A percentile compares a stretch with the other conserved stretches of the same genome.
These are phyloP conservation scores for Drosophila watanabei DNA, from an alignment of 1,140 invertebrate genomes.

Conservation along the genomic window DNA sequence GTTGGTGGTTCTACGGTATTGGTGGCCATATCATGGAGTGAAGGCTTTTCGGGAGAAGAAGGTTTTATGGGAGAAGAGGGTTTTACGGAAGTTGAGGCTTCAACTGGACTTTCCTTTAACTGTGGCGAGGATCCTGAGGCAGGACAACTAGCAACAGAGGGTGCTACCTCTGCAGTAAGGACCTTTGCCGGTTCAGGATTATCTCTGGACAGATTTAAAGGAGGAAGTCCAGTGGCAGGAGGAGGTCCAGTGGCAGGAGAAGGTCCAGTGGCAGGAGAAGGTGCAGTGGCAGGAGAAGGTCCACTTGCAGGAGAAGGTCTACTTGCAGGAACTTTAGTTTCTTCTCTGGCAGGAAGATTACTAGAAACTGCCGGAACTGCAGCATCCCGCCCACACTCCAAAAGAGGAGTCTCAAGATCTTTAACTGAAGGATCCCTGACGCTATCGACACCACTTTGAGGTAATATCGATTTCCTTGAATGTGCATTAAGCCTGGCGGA, in stretches of 20 bases:
- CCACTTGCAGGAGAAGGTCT: background rate
- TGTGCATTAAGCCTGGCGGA: background rate
- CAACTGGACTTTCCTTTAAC: background rate
- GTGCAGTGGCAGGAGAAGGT: no score
- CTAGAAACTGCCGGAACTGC: background rate
- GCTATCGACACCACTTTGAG: background rate
- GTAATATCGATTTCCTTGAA: background rate
- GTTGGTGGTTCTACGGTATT: conserved; percentile 28
- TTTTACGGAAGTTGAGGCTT: no score
- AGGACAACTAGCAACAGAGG: background rate
- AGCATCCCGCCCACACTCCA: background rate
- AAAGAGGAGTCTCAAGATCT: no score
- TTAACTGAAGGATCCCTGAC: background rate
- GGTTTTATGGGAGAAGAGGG: background rate
- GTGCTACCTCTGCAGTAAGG: background rate
- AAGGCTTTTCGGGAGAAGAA: background rate
- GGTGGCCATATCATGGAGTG: conserved; percentile 25
- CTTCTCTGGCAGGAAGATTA: background rate
- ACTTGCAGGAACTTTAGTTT: background rate
- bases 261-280: background rate
- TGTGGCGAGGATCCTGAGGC: background rate
- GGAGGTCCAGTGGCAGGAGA: background rate
- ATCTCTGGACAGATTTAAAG: background rate
- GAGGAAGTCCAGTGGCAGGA: background rate
- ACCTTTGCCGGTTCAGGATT: background rate